These are phyloP conservation scores for Palythoa heliodiscus DNA, from an alignment of 92 coral and sea anemone genomes.

Conservation along the genomic window DNA sequence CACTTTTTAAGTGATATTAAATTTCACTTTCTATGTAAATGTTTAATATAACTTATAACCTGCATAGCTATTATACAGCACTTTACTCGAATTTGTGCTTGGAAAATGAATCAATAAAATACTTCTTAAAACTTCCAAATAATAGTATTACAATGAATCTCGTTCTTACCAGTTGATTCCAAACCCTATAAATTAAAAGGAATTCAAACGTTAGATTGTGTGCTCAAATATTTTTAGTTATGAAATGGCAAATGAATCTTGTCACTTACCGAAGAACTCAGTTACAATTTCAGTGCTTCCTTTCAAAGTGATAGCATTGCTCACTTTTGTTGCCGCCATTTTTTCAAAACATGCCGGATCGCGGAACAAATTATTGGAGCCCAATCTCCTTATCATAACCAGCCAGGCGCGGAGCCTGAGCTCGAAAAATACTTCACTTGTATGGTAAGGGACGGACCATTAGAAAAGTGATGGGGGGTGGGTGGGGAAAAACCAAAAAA, in stretches of 20 bases:
- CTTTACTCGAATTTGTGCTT: background rate
- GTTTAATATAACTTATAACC: no score
- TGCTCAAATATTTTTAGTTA: background rate
- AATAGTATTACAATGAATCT: background rate
- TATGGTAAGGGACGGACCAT: no score
- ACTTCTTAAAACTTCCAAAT: background rate
- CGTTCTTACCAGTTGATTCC: conserved; percentile 92
- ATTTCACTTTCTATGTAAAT: background rate
- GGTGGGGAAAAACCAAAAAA: no score
- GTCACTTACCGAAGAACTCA: conserved; percentile 85
- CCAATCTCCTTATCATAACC: conserved; percentile 5
- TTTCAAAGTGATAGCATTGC: conserved; percentile 89
- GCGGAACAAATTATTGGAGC: background rate
- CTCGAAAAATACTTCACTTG: no score
- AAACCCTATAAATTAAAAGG: conserved; percentile 66
- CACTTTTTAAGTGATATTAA: background rate
- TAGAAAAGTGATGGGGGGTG: no score
- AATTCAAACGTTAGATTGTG: background rate
- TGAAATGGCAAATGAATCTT: background rate
- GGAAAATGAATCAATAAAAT: background rate
- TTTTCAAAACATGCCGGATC: conserved; percentile 43
- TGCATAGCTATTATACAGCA: background rate
- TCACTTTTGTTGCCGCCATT: conserved; percentile 95
- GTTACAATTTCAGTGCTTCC: conserved; percentile 97
- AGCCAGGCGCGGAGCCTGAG: no score